A percentile compares a stretch with the other conserved stretches of the same genome.
Evolutionary conservation across 1,140 invertebrate species (phyloP).

Genomic region (Tribolium madens): DNA sequence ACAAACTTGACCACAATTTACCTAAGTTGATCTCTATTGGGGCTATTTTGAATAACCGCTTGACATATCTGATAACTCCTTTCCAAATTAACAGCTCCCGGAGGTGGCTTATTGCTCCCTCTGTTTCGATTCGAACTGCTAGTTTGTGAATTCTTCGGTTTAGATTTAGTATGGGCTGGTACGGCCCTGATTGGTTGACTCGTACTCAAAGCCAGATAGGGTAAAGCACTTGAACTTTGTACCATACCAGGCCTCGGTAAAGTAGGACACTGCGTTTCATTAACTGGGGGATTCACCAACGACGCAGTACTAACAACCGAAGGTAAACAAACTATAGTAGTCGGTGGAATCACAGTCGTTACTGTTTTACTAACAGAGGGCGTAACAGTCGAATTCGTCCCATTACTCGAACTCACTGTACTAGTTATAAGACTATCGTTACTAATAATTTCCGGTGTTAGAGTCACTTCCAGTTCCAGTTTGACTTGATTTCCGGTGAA

Average conservation of each 20-base stretch:
- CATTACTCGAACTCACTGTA: conserved; percentile 61
- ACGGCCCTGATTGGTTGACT: conserved; percentile 65
- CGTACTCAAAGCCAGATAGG: conserved; percentile 69
- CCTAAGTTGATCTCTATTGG: conserved; percentile 84
- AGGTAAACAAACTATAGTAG: conserved; percentile 68
- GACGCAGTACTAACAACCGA: conserved; percentile 63
- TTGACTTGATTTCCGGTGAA: conserved; percentile 59
- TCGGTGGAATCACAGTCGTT: conserved; percentile 68
- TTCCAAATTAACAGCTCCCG: conserved; percentile 90
- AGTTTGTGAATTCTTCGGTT: conserved; percentile 61
- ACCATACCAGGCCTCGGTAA: conserved; percentile 60
- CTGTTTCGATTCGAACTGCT: conserved; percentile 64
- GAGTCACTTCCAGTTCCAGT: conserved; percentile 69
- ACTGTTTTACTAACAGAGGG: conserved; percentile 59
- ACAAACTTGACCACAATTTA: not conserved
- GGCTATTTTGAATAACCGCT: conserved; percentile 92
- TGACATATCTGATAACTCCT: conserved; percentile 96
- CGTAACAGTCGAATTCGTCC: conserved; percentile 63
- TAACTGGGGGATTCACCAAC: conserved; percentile 61
- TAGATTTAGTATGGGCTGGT: conserved; percentile 63
- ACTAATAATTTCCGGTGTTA: conserved; percentile 67
- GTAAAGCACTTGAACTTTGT: conserved; percentile 67
- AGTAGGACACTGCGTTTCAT: conserved; percentile 48
- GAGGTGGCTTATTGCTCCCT: conserved; percentile 78
- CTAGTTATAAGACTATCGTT: conserved; percentile 65